Evolutionary conservation across 2,113 vertebrate species (phyloP).

Genomic region (Psilopogon haemacephalus): DNA sequence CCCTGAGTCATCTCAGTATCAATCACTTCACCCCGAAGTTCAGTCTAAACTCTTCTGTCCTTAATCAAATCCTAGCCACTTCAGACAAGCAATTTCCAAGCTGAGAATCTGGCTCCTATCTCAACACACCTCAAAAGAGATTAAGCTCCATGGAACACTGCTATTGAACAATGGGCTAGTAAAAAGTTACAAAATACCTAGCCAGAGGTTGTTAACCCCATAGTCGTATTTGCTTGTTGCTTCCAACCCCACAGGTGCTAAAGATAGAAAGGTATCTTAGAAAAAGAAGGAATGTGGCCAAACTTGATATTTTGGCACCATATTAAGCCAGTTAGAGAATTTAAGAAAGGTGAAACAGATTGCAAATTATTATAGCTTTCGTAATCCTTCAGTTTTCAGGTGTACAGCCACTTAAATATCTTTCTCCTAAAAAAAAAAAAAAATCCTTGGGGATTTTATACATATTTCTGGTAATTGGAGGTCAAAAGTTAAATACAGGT

Average conservation of each 20-base stretch:
- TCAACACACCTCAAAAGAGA: not conserved
- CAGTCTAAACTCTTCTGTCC: not conserved
- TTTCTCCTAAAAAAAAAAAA: not conserved
- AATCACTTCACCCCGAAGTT: not conserved
- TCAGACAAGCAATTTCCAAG: not conserved
- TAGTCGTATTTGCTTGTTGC: not conserved
- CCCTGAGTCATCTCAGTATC: not conserved
- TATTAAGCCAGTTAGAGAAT: not conserved
- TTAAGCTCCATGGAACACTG: not conserved
- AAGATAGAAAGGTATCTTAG: not conserved
- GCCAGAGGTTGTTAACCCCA: not conserved
- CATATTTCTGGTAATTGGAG: not conserved
- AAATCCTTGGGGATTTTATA: not conserved
- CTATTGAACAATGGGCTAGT: not conserved
- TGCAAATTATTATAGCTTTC: not conserved
- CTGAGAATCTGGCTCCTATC: not conserved
- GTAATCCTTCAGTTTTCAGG: not conserved
- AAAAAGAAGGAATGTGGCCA: not conserved
- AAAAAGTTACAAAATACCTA: not conserved
- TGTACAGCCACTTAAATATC: not conserved
- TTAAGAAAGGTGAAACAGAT: not conserved
- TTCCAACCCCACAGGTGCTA: not conserved
- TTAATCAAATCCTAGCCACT: not conserved
- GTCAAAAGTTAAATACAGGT: not conserved
- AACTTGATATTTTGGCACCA: not conserved